Evolutionary conservation across 1,140 invertebrate species (phyloP).

Genomic region (Micrasema longulum): DNA sequence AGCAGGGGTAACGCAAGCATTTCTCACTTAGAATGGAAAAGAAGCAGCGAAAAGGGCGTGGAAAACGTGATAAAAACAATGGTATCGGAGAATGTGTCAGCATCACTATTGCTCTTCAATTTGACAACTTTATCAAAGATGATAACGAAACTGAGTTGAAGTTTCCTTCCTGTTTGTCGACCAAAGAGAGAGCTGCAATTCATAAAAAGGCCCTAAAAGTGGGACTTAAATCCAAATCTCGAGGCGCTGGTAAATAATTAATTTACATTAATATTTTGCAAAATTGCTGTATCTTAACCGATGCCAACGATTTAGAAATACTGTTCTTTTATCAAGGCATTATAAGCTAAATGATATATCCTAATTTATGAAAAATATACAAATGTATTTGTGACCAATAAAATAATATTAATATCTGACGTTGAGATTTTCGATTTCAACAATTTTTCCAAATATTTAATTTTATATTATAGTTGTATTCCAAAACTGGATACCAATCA

Average conservation of each 20-base stretch:
- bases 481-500: too few species aligned
- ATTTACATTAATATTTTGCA: too few species aligned
- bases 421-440: too few species aligned
- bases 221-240: conserved; percentile 79
- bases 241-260: conserved; percentile 62
- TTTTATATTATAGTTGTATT: too few species aligned
- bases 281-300: too few species aligned
- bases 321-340: too few species aligned
- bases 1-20: not conserved
- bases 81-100: conserved; percentile 61
- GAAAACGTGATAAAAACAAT: not conserved
- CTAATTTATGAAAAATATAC: too few species aligned
- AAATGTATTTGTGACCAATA: too few species aligned
- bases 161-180: conserved; percentile 81
- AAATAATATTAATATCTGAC: too few species aligned
- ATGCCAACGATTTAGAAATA: too few species aligned
- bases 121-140: conserved; percentile 74
- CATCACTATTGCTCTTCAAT: conserved; percentile 64
- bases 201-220: conserved; percentile 74
- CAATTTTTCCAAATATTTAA: too few species aligned
- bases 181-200: conserved; percentile 82
- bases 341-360: too few species aligned
- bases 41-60: conserved; percentile 1
- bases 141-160: conserved; percentile 71
- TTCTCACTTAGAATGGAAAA: conserved; percentile 12